Evolutionary conservation across 2,797 vertebrate genomes (phyloP).

Genomic region (Phrynocephalus vlangalii): DNA sequence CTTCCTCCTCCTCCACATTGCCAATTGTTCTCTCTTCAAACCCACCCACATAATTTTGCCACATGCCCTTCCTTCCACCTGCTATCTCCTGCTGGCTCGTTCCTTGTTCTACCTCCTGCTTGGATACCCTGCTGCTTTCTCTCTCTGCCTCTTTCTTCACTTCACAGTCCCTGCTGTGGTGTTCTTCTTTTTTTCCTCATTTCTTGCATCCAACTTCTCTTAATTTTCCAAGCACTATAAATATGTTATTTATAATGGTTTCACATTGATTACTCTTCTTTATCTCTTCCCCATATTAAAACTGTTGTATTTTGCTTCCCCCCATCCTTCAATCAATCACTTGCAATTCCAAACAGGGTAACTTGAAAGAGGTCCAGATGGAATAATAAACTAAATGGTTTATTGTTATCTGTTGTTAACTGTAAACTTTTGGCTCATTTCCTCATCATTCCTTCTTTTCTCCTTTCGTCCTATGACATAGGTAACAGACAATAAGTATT

Average conservation of each 20-base stretch:
- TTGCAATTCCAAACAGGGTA: neutral
- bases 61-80: slow-evolving; percentile 30
- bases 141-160: slow-evolving; percentile 5
- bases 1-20: neutral
- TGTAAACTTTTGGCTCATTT: neutral
- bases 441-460: neutral
- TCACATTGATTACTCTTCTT: neutral
- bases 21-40: slow-evolving; percentile 35
- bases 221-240: slow-evolving; percentile 11
- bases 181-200: slow-evolving; percentile 5
- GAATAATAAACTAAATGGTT: neutral
- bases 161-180: slow-evolving; percentile 20
- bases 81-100: slow-evolving; percentile 33
- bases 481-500: neutral
- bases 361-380: no score
- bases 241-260: neutral
- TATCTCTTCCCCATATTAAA: no score
- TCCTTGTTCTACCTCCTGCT: slow-evolving; percentile 18
- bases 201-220: neutral
- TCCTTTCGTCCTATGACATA: neutral
- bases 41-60: slow-evolving; percentile 7
- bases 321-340: neutral
- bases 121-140: slow-evolving; percentile 28
- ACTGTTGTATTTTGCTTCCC: fast-evolving
- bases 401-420: neutral